These are phyloP conservation scores for Troides helena DNA, from an alignment of 2,888 invertebrate species.

Conservation along the genomic window DNA sequence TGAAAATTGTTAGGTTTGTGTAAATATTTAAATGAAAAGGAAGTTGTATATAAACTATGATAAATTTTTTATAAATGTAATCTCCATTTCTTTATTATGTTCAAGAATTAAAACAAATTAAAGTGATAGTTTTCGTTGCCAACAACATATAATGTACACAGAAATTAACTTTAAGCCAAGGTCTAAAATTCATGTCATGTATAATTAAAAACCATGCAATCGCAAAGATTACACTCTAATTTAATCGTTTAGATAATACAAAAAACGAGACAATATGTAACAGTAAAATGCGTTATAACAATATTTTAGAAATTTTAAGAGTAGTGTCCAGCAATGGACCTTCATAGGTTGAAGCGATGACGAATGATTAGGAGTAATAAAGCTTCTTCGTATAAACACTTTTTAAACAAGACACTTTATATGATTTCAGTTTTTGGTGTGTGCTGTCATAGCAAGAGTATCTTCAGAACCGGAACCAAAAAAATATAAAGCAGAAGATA, in stretches of 20 bases:
- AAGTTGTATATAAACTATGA: background rate
- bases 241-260: background rate
- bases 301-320: background rate
- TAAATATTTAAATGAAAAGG: background rate
- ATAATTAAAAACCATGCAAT: too few species aligned
- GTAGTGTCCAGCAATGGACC: background rate
- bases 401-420: conserved; percentile 29
- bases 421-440: conserved; percentile 65
- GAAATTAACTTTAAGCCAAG: too few species aligned
- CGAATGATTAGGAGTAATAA: background rate
- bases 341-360: background rate
- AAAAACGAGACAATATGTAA: background rate
- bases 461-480: conserved; percentile 68
- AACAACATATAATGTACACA: background rate
- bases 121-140: background rate
- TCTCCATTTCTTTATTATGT: background rate
- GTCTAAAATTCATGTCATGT: too few species aligned
- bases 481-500: conserved; percentile 59
- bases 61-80: background rate
- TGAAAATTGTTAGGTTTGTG: background rate
- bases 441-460: conserved; percentile 47
- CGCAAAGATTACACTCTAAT: background rate
- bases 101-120: background rate
- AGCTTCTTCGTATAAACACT: background rate
- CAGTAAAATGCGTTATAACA: background rate